Percentiles rank a stretch among this genome's conserved stretches.
phyloP scores from a whole-genome alignment of 2,113 vertebrate genomes.

The Tragelaphus imberbis region DNA sequence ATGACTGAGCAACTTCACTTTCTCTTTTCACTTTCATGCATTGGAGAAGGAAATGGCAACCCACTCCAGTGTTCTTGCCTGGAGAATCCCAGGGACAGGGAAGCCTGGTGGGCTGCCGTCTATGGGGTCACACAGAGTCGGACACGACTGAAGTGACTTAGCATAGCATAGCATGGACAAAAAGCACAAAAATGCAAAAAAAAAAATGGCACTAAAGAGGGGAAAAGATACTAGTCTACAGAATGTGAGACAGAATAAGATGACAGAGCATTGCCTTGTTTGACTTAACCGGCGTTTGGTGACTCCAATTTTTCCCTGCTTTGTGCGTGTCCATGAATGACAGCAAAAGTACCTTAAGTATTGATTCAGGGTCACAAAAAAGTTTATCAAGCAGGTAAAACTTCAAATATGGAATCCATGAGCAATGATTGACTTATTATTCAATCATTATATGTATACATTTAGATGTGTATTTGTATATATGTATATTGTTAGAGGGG shows the following conservation, averaged over 20 bases:
- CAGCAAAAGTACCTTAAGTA: not conserved
- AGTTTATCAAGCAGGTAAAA: not conserved
- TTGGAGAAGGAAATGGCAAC: too few relatives aligned
- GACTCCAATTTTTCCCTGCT: not conserved
- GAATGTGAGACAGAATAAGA: too few relatives aligned
- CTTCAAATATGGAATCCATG: not conserved
- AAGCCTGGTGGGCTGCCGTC: too few relatives aligned
- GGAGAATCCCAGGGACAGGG: too few relatives aligned
- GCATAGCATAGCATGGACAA: too few relatives aligned
- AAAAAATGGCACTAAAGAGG: not conserved
- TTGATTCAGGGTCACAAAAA: not conserved
- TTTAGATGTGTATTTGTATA: not conserved
- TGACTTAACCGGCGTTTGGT: not conserved
- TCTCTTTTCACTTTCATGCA: too few relatives aligned
- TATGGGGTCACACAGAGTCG: too few relatives aligned
- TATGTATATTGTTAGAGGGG: not conserved
- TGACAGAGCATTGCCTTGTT: accelerated
- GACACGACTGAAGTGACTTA: too few relatives aligned
- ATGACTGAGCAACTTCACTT: too few relatives aligned
- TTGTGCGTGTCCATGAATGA: not conserved
- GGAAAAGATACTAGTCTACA: not conserved
- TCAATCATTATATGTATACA: not conserved
- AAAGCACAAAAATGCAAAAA: not conserved
- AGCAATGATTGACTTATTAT: not conserved
- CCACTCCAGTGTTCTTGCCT: too few relatives aligned